Conservation (phyloP, 2,113 vertebrate species). For the Eubucco bourcierii region DNA sequence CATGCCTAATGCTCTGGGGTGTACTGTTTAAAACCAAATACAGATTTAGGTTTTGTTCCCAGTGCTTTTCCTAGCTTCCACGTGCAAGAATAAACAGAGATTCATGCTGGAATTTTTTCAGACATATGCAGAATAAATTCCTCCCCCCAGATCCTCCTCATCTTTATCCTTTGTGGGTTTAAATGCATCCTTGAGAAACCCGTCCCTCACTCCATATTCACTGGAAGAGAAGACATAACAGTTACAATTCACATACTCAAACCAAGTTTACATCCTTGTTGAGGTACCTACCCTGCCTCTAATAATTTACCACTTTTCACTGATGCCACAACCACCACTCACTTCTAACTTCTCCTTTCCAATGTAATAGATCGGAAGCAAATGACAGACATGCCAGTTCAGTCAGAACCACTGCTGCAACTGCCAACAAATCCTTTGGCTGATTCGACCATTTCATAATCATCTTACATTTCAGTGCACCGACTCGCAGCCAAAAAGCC, state of each 20-base stretch:
- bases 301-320: not conserved
- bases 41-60: not conserved
- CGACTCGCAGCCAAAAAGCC: not conserved
- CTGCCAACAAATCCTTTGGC: conserved; percentile 55
- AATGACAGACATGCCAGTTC: conserved; percentile 1
- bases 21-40: not conserved
- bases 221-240: not conserved
- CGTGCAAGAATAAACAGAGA: not conserved
- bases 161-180: not conserved
- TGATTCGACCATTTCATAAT: conserved; percentile 37
- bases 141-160: not conserved
- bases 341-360: not conserved
- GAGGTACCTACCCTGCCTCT: not conserved
- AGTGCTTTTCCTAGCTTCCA: not conserved
- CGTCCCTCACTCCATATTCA: not conserved
- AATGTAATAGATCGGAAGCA: not conserved
- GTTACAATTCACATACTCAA: not conserved
- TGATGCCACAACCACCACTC: not conserved
- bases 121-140: not conserved
- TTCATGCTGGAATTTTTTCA: not conserved
- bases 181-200: conserved; percentile 6
- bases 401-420: not conserved
- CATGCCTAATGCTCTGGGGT: not conserved
- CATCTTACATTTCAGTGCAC: conserved; percentile 36
- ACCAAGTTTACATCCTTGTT: not conserved